Evolutionary conservation across 1,140 invertebrate genomes (phyloP), one percentile per base, ranked within the genome.

Genomic region (Hyles euphorbiae): DNA sequence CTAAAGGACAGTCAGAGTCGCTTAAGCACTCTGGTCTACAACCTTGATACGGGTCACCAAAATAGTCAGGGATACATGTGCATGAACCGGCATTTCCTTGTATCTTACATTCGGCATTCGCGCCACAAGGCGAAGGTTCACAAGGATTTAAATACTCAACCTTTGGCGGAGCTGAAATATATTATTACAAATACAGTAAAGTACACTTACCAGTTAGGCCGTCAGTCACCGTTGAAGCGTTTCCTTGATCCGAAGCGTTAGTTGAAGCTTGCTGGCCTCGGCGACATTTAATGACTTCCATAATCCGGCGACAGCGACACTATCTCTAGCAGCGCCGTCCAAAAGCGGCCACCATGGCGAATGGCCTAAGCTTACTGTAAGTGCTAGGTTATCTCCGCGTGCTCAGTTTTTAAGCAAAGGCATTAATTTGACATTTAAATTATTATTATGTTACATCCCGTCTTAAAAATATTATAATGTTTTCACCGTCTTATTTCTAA

Each of bases 1-100:
- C 92, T n/a, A 93, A 91, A 3, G 92, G 81, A 83, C 96, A 97
- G 68, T 97, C 95, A 3, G 94, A 92, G 72, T 95, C 94, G 4
- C 93, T 89, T 11, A 94, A 91, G 76, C 96, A 97, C 85, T 96
- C 94, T 2, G 95, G 94, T 67, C 94, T 90, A 71, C 95, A 95
- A 56, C 93, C 93, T 78, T 94, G 93, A 66, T 94, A 94, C n/a
- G 95, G 94, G 78, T 95, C 93, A 70, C 95, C 95, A 53, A 94
- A 91, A 72, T 95, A 95, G 63, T 93, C 92, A 53, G 92, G 89
- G 40, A 94, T 82, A 74, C 95, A 96, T 5, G 91, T 91, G 67
- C 95, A 96, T 32, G 94, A 91, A 43, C 93, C 94, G 12, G 91
- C 91, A 58, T 91, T 92, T 44, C 90, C 90, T 70, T 90, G 86